phyloP scores from a whole-genome alignment of 1,140 invertebrate species.

The Lutraria rhynchaena region DNA sequence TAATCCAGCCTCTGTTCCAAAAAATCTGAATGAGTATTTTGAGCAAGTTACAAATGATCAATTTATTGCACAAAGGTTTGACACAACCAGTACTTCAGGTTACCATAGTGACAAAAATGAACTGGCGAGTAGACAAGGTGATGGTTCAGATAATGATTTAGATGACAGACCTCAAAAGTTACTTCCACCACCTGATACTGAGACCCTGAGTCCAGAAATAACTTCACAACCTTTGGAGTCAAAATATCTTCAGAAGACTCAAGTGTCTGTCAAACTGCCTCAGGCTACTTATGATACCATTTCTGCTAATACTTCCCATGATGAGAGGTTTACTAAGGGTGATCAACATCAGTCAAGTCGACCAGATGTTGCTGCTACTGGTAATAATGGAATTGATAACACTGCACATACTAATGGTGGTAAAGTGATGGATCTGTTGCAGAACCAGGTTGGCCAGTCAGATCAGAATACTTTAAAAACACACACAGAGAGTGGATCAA shows the following conservation, averaged over 20 bases:
- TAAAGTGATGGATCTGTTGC: constrained; percentile 21
- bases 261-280: constrained; percentile 53
- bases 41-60: constrained; percentile 29
- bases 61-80: not conserved
- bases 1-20: constrained; percentile 29
- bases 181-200: not conserved
- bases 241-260: constrained; percentile 37
- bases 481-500: not conserved
- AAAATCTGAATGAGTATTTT: constrained; percentile 49
- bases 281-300: constrained; percentile 48
- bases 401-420: not conserved
- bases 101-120: not conserved
- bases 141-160: constrained; percentile 31
- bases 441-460: constrained; percentile 10
- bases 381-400: not conserved
- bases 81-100: not conserved
- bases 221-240: constrained; percentile 17
- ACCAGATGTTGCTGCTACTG: constrained; percentile 11
- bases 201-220: not conserved
- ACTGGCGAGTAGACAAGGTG: constrained; percentile 17
- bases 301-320: constrained; percentile 32
- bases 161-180: not conserved
- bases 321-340: constrained; percentile 20
- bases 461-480: not conserved
- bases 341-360: not conserved